A percentile compares a stretch with the other conserved stretches of the same genome.
Evolutionary conservation across 2,888 invertebrate genomes (phyloP).

Genomic region (Nectonema munidae): DNA sequence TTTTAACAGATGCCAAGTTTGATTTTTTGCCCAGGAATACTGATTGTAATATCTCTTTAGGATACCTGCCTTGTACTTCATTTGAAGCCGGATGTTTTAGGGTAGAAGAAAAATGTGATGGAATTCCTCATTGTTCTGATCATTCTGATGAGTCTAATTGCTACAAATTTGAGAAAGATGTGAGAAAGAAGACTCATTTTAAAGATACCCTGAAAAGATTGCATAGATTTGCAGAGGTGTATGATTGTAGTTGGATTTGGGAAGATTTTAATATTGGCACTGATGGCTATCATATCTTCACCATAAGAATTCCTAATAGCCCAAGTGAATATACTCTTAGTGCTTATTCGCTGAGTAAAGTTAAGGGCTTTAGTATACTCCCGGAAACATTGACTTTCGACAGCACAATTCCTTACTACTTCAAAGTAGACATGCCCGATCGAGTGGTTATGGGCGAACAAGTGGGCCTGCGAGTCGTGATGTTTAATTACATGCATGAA

Average conservation of each 20-base stretch:
- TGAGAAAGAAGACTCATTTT: not conserved
- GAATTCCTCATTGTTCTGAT: constrained; percentile 41
- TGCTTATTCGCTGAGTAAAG: constrained; percentile 55
- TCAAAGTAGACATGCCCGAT: constrained; percentile 7
- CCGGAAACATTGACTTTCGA: not conserved
- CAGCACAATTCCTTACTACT: constrained; percentile 9
- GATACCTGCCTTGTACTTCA: constrained; percentile 12
- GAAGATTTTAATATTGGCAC: constrained; percentile 64
- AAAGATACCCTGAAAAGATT: not conserved
- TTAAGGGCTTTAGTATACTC: constrained; percentile 52
- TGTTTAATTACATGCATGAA: constrained; percentile 64
- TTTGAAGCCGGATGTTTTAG: constrained; percentile 33
- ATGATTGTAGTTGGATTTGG: constrained; percentile 82
- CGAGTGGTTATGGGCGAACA: constrained; percentile 2
- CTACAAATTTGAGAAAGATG: constrained; percentile 19
- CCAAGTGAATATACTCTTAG: constrained; percentile 45
- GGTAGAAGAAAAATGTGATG: constrained; percentile 41
- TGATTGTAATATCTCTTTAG: not conserved
- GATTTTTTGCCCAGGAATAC: not conserved
- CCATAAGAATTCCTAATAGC: constrained; percentile 14
- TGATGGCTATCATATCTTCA: constrained; percentile 49
- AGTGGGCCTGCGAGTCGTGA: constrained; percentile 45
- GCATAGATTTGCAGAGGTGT: constrained; percentile 22
- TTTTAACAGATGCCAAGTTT: constrained; percentile 50
- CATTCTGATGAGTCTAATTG: constrained; percentile 52